Evolutionary conservation across 1,140 invertebrate species (phyloP), one percentile per base, ranked within the genome.

Genomic region (Epicauta chinensis): DNA sequence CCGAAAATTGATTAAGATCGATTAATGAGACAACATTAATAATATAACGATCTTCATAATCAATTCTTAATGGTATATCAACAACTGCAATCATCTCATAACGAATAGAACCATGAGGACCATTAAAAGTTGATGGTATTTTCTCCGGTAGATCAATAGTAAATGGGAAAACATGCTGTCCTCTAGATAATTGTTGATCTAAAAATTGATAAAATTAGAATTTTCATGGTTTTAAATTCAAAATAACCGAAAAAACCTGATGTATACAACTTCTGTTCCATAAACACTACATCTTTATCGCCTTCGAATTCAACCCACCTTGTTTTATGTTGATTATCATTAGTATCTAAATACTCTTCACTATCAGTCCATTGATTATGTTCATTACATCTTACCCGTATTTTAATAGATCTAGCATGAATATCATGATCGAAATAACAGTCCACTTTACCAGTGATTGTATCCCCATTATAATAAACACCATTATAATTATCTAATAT

Each of bases 111-210:
- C 61, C 61, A 13, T 55, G 42, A 32, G 54, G 49, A 16, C 53
- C 58, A 14, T 56, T 51, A 40, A 50, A 61, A 15, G 53, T 56
- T 9, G 47, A 39, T 16, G 61, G 59, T 16, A 63, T 55, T 41
- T 61, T 59, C 15, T 46, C 49, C 17, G 54, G 59, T 17, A 63
- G 49, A 15, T 41, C 45, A n/a, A 55, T 16, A 12, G 31, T 53
- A 50, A 63, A 63, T 17, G 56, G 59, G 39, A 59, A 61, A 12
- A 61, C 53, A 29, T 63, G 59, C 17, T 59, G 58, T 32, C 61
- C 61, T 9, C 30, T 37, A 6, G 50, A 13, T 7, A 63, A 35
- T 11, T 29, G 44, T 14, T 49, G 53, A 23, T 31, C 46, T 51
- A 48, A 52, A 46, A 39, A 45, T 58, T 62, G 44, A 38, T 49